Conservation (phyloP, 2,797 vertebrate species). For the Natrix natrix region DNA sequence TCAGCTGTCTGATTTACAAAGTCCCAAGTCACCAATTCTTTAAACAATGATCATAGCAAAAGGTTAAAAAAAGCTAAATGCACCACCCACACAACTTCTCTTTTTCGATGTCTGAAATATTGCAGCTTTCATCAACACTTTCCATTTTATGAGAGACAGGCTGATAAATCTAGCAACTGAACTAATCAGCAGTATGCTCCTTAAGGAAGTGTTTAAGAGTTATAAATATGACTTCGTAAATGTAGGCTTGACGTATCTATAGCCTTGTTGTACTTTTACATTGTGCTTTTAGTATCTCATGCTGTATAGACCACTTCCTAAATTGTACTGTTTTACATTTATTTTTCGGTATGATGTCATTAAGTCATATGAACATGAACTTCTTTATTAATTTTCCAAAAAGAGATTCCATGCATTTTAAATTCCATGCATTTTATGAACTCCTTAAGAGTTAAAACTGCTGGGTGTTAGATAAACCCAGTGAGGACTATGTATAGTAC, state of each 20-base stretch:
- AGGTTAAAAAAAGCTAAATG: not conserved
- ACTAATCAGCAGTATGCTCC: not conserved
- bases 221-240: not conserved
- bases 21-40: constrained; percentile 3
- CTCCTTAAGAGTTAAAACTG: not conserved
- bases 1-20: not conserved
- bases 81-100: constrained; percentile 33
- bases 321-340: not conserved
- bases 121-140: not conserved
- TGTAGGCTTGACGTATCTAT: not conserved
- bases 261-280: not conserved
- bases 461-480: not conserved
- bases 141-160: not conserved
- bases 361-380: not conserved
- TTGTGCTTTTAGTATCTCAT: not conserved
- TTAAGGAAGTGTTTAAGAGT: not conserved
- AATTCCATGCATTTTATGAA: not conserved
- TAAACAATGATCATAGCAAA: not conserved
- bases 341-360: not conserved
- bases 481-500: not conserved
- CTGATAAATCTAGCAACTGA: not conserved
- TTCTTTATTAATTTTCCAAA: not conserved
- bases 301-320: not conserved
- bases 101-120: constrained; percentile 17
- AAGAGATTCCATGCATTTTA: not conserved